phyloP scores from a whole-genome alignment of 2,113 vertebrate genomes.

The Zootoca vivipara region DNA sequence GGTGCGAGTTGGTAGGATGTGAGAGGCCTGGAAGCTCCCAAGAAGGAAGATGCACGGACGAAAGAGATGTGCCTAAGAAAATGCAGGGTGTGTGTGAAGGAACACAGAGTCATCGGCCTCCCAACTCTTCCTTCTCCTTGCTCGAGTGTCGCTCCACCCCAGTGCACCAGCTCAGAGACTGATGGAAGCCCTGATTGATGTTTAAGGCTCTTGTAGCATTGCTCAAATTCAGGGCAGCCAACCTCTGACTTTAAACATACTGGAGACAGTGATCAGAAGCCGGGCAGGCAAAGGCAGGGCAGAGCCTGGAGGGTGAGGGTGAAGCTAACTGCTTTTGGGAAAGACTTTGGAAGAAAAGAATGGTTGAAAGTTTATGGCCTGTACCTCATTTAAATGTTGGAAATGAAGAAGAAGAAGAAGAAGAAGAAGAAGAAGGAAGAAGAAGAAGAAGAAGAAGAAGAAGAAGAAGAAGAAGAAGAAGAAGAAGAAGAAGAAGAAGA shows the following conservation, averaged over 20 bases:
- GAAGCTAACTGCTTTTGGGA: too few species aligned
- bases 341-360: too few species aligned
- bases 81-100: background rate
- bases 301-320: background rate
- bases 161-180: background rate
- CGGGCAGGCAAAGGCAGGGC: background rate
- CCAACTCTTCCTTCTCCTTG: background rate
- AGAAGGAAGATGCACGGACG: background rate
- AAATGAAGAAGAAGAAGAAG: too few species aligned
- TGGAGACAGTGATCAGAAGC: background rate
- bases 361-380: too few species aligned
- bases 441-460: too few species aligned
- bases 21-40: too few species aligned
- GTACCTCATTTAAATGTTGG: too few species aligned
- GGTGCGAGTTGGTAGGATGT: background rate
- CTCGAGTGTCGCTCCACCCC: constrained; percentile 3
- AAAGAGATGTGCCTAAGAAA: background rate
- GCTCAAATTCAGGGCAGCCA: background rate
- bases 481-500: too few species aligned
- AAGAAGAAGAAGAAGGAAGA: too few species aligned
- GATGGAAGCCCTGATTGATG: background rate
- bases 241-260: background rate
- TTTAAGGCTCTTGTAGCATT: background rate
- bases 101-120: background rate
- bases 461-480: too few species aligned